Evolutionary conservation across 1,140 invertebrate genomes (phyloP), one percentile per base, ranked within the genome.

Genomic region (Achroia grisella): DNA sequence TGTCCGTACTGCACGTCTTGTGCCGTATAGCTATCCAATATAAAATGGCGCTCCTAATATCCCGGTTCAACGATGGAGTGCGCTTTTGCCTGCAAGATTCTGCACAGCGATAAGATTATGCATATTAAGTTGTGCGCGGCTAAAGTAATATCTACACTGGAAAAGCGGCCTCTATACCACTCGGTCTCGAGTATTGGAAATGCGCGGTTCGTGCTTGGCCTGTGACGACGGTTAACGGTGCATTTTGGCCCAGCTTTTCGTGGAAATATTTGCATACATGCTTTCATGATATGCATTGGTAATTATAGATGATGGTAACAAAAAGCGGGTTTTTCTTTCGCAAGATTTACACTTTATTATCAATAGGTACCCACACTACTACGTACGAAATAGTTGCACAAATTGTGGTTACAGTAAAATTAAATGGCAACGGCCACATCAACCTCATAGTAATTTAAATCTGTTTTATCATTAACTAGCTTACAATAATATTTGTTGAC

Each of bases 11-110:
- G 78, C 80, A 80, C 76, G 80, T 80, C 79, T 77, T 76, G 72
- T 76, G 71, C 75, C 64, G 67, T 81, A 79, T 77, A 81, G 71
- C 76, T 76, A 85, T 77, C 72, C 76, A 78, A 82, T 82, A 85
- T 82, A 82, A 85, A 82, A 85, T 76, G 78, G 75, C 78, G 78
- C 78, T 85, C 72, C 77, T 82, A 82, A 85, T 85, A 78, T 79
- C 71, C 74, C 76, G 66, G 71, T 77, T 71, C 69, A 67, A 70
- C 71, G 74, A 77, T 62, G 71, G 63, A 70, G 75, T 66, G 71
- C 71, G 64, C 69, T 74, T 81, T 75, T 63, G 66, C 74, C 62
- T 62, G 59, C 68, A 65, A 82, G 81, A 85, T 85, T 79, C 66
- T 70, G 78, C 71, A 55, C 68, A 48, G 53, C 71, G 81, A 85